Evolutionary conservation across 2,113 vertebrate genomes (phyloP), one percentile per base, ranked within the genome.

Genomic region (Emydura subglobosa): DNA sequence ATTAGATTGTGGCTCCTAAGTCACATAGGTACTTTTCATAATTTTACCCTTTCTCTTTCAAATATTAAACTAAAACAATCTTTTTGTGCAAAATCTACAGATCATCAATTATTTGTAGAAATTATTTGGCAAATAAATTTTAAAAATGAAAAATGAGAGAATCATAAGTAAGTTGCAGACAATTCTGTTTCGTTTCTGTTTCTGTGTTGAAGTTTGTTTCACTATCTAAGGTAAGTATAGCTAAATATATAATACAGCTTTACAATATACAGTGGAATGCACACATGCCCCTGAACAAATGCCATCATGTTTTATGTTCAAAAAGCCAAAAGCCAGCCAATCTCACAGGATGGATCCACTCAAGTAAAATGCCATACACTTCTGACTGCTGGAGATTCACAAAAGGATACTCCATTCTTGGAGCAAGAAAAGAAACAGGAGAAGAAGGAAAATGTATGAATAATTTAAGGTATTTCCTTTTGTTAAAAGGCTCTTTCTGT

Each of bases 391-490:
- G 17, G 53, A 57, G 76, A 55, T 25, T 82, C 86, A 31, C 2
- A 14, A 47, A 79, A 49, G 79, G 79, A 50, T 25, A 14, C 19
- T 39, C 53, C 54, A 80, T 82, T 96, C 80, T 90, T 65, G 31
- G 74, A 25, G 50, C 74, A 93, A 93, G 87, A 96, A 74, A 72
- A 53, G 88, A 85, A n/a, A 44, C 68, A 42, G 29, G 44, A 14
- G 55, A 4, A 88, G 86, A 79, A 47, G 68, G 72, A 89, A 65
- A 29, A 29, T 85, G 90, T 50, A 65, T 65, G 85, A 93, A 89
- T 86, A 87, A 95, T 85, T 91, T 88, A 95, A 93, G 82, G 76
- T 34, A 39, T 80, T 61, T n/a, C 90, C 85, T 84, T 83, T 91
- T 83, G 53, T 47, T 5, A 51, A 86, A 97, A 87, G 78, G 88